Evolutionary conservation across 2,888 invertebrate species (phyloP).

Genomic region (Pheosia gnoma): DNA sequence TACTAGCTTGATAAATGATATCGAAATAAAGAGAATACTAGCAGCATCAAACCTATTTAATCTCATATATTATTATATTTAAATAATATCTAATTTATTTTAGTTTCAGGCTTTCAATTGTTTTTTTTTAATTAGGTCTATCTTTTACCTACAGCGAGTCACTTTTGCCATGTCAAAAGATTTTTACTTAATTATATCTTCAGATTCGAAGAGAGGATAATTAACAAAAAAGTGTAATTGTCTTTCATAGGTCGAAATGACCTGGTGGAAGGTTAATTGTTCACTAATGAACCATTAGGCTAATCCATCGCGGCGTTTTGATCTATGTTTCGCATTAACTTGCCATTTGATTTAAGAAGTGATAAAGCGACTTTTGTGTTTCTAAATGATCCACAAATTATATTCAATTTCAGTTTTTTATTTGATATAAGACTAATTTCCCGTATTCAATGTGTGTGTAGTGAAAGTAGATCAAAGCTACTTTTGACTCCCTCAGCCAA

Average conservation of each 20-base stretch:
- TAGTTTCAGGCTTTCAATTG: background rate
- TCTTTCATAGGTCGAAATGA: slow-evolving; percentile 21
- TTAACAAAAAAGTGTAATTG: slow-evolving; percentile 21
- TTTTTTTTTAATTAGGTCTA: no score
- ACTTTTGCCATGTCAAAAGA: background rate
- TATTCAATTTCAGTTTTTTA: background rate
- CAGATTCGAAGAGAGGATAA: slow-evolving; percentile 21
- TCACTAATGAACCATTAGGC: slow-evolving; percentile 26
- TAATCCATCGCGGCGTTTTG: slow-evolving; percentile 25
- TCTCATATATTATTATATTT: no score
- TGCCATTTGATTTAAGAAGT: background rate
- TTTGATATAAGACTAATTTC: background rate
- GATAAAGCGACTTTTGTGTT: no score
- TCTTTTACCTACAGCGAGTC: slow-evolving; percentile 1
- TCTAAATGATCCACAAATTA: background rate
- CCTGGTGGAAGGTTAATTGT: slow-evolving; percentile 32
- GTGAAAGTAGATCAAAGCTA: background rate
- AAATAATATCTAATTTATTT: background rate
- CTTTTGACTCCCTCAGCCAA: background rate
- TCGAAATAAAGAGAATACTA: background rate
- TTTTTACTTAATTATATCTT: slow-evolving; percentile 15
- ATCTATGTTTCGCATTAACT: slow-evolving; percentile 3
- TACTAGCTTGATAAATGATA: no score
- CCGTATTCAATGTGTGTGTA: background rate
- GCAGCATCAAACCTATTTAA: background rate